Evolutionary conservation across 2,113 vertebrate genomes (phyloP).

Genomic region (Felis catus): DNA sequence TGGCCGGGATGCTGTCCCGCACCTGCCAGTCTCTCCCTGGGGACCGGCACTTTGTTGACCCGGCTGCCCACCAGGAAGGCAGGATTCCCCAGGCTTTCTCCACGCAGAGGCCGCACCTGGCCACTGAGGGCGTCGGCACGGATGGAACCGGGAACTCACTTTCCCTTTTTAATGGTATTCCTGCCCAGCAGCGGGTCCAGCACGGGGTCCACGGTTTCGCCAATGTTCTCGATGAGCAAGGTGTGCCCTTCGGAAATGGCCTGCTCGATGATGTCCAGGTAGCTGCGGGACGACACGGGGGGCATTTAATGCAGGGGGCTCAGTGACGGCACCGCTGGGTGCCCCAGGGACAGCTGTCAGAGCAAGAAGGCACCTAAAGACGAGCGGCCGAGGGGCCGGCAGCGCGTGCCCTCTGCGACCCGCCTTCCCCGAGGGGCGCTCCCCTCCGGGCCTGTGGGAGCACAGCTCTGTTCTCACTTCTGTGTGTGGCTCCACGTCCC

Average conservation of each 20-base stretch:
- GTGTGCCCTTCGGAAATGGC: constrained; percentile 82
- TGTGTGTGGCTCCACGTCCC: accelerated
- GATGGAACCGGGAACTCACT: constrained; percentile 59
- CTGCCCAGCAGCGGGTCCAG: constrained; percentile 85
- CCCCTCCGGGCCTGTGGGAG: accelerated
- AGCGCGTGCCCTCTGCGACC: accelerated
- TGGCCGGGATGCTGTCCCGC: accelerated
- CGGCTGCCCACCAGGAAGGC: neutral
- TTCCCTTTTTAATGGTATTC: constrained; percentile 86
- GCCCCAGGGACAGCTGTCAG: neutral
- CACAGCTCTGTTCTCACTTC: accelerated
- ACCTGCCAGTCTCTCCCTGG: accelerated
- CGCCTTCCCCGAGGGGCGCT: neutral
- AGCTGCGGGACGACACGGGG: constrained; percentile 68
- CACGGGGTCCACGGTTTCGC: constrained; percentile 84
- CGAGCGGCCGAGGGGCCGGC: accelerated
- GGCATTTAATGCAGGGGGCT: accelerated
- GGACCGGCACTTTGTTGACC: accelerated
- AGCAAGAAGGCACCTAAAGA: accelerated
- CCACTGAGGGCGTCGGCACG: accelerated
- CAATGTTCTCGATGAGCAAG: constrained; percentile 84
- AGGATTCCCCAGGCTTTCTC: accelerated
- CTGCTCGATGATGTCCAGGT: constrained; percentile 84
- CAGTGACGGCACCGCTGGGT: accelerated
- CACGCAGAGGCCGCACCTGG: accelerated